Percentiles rank a stretch among this genome's conserved stretches.
Conservation (phyloP, 2,888 invertebrate species). For the Apodemia hepburni region DNA sequence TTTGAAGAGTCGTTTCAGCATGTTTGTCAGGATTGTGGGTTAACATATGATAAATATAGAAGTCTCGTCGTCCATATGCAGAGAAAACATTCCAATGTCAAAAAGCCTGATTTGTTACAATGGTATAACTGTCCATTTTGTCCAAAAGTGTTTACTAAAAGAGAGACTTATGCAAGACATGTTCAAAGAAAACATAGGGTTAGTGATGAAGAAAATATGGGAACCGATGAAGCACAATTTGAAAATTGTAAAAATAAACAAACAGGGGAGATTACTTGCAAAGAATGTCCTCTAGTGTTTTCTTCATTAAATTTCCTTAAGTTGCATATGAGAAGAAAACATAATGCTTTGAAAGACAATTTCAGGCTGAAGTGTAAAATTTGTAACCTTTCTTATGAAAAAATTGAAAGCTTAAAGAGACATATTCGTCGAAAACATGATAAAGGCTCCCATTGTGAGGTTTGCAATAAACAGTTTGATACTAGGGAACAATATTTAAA, state of each 20-base stretch:
- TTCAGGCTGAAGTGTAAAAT: constrained; percentile 64
- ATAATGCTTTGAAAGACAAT: constrained; percentile 58
- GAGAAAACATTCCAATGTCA: constrained; percentile 51
- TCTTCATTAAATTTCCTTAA: constrained; percentile 60
- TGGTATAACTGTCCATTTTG: constrained; percentile 67
- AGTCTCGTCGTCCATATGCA: constrained; percentile 62
- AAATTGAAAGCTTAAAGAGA: constrained; percentile 66
- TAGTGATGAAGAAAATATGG: constrained; percentile 42
- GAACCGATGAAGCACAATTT: constrained; percentile 36
- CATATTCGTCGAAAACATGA: constrained; percentile 67
- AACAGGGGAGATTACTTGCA: constrained; percentile 62
- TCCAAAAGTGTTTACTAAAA: constrained; percentile 55
- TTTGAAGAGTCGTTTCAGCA: constrained; percentile 61
- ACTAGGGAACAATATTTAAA: constrained; percentile 53
- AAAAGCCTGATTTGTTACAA: constrained; percentile 45
- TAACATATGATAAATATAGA: constrained; percentile 64
- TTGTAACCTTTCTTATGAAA: constrained; percentile 68
- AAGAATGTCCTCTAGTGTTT: constrained; percentile 61
- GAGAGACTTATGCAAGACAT: constrained; percentile 66
- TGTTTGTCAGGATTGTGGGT: constrained; percentile 56
- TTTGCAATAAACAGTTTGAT: constrained; percentile 62
- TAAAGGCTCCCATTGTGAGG: constrained; percentile 53
- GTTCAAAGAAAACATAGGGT: constrained; percentile 64
- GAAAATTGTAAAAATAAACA: constrained; percentile 45
- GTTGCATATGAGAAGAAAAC: constrained; percentile 66